A percentile compares a stretch with the other conserved stretches of the same genome.
Evolutionary conservation across 2,797 vertebrate genomes (phyloP).

Genomic region (Microhierax caerulescens): DNA sequence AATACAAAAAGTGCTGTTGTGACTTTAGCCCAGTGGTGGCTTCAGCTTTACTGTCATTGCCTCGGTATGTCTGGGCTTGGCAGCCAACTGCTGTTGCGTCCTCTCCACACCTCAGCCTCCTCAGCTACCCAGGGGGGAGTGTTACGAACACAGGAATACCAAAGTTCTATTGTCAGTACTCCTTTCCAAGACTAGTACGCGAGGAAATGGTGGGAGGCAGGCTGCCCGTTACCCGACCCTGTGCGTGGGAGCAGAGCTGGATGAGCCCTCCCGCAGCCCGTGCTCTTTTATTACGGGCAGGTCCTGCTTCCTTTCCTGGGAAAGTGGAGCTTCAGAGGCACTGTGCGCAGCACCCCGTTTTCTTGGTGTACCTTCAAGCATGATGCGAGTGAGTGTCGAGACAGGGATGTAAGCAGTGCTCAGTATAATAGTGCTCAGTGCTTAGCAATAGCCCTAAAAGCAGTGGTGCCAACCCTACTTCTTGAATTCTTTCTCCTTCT

Average conservation of each 20-base stretch:
- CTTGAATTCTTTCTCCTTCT: background rate
- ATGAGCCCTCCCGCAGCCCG: background rate
- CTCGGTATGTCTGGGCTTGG: background rate
- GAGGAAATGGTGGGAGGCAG: background rate
- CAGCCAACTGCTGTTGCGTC: background rate
- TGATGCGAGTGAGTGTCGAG: fast-evolving
- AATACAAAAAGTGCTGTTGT: background rate
- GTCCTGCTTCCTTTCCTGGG: background rate
- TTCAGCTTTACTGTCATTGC: background rate
- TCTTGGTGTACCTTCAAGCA: background rate
- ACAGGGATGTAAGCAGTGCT: background rate
- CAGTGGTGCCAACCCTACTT: background rate
- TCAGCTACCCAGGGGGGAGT: background rate
- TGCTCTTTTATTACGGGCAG: background rate
- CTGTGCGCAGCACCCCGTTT: background rate
- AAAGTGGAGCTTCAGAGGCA: background rate
- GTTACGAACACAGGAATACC: background rate
- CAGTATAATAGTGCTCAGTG: background rate
- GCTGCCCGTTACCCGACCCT: background rate
- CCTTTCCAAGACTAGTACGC: fast-evolving
- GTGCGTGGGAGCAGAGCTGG: fast-evolving
- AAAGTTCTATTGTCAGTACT: background rate
- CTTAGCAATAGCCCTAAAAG: background rate
- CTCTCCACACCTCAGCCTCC: background rate
- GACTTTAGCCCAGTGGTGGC: background rate